These are phyloP conservation scores for Dynastes grantii DNA, from an alignment of 2,888 invertebrate species.

Conservation along the genomic window DNA sequence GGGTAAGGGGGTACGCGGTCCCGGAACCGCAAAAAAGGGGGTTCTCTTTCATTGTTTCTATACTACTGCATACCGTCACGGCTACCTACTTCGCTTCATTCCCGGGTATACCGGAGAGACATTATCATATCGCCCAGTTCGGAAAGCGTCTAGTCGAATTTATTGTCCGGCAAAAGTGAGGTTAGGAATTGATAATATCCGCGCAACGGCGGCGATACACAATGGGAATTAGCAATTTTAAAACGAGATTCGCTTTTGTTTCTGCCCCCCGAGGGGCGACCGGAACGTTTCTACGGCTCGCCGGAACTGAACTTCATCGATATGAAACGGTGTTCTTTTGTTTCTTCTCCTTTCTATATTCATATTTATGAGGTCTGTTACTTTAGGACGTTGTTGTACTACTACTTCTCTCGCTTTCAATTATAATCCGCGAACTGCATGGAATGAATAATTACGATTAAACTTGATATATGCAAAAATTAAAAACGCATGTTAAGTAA, in stretches of 20 bases:
- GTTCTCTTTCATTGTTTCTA: constrained; percentile 41
- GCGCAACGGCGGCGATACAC: constrained; percentile 44
- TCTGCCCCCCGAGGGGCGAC: constrained; percentile 12
- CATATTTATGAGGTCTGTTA: constrained; percentile 26
- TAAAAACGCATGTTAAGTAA: no score
- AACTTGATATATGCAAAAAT: neutral
- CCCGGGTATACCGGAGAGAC: constrained; percentile 19
- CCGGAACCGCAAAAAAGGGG: constrained; percentile 16
- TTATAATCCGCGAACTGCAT: neutral
- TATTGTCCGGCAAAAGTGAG: constrained; percentile 62
- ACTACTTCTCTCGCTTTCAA: neutral
- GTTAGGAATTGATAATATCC: constrained; percentile 58
- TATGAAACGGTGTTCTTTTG: constrained; percentile 43
- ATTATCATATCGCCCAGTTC: constrained; percentile 58
- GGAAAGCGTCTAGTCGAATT: constrained; percentile 65
- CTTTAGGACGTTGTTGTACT: neutral
- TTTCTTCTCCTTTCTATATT: constrained; percentile 12
- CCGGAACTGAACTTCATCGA: constrained; percentile 34
- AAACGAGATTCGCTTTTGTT: constrained; percentile 49
- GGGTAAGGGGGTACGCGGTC: neutral
- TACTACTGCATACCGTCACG: constrained; percentile 30
- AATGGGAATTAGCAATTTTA: constrained; percentile 51
- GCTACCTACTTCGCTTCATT: constrained; percentile 28
- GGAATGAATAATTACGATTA: constrained; percentile 2
- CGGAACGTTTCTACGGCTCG: constrained; percentile 2